Evolutionary conservation across 2,888 invertebrate species (phyloP), one percentile per base, ranked within the genome.

Genomic region (Melieria omissa): DNA sequence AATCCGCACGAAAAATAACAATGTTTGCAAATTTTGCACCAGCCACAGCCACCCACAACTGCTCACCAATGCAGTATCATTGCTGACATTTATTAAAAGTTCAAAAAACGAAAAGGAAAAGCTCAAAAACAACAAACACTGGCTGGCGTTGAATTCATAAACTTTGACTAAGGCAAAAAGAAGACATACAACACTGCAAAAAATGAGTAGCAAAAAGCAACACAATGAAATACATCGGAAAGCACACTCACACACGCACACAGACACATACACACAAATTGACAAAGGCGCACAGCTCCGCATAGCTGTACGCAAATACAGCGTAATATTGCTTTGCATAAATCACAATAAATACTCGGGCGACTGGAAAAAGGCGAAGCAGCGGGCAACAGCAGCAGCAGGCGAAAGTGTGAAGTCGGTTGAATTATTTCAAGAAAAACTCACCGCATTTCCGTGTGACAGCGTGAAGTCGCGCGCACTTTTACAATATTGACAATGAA

Each of bases 401-500:
- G 16, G 16, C 16, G 16, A 16, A 16, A 16, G 16, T 16, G 16
- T 29, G 29, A 29, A 29, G 29, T 29, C 29, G 29, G 29, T 29
- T 29, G 29, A 29, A 29, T 29, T 29, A 29, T 29, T 29, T 4
- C 58, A 58, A 58, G 42, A 58, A 29, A 58, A 14, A n/a, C 8
- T 47, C 52, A 8, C 46, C 14, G 64, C n/a, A 42, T 41, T 52
- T 64, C 52, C 52, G 64, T 14, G 29, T n/a, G 12, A 12, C 49
- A 49, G 41, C 42, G 6, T 49, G 49, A 47, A 12, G 29, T 41
- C 16, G 0, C 12, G 1, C 29, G 46, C 58, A 42, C 41, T 41
- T 41, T 12, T 42, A 41, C 46, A 58, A 66, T 66, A 45, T 58
- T 66, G 66, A 66, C 66, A 58, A 41, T 58, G 66, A 66, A 66